Base-by-base conservation (phyloP, 1,140 invertebrate genomes). In the Apis cerana region DNA sequence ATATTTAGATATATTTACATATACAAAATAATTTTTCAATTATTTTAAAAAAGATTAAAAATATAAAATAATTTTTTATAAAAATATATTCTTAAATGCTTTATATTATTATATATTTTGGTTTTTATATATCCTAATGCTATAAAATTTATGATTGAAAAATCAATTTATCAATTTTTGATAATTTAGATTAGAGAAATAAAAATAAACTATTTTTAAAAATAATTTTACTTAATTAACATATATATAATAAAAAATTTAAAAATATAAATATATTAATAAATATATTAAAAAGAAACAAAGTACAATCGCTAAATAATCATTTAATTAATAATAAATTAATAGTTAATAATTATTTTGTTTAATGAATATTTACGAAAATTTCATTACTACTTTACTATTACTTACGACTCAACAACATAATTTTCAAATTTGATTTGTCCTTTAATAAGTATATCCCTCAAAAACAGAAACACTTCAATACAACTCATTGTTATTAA, bases 351-450 rank as follows among this genome's bases (percentile, higher is more conserved):
- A 43, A 43, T 43, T 43, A 43, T 7, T 43, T 43, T 43, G 0
- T 43, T 43, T 5, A 43, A 43, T 43, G 33, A 43, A 43, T 43
- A 43, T 43, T 50, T 43, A 17, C 9, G 33, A 10, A 1, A 33
- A 33, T 21, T 12, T 27, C 2, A 52, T 33, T 59, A 21, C 3
- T 59, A 33, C 27, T 27, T 1, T 27, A 27, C 27, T 4, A 15
- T 11, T 84, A 83, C 80, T 74, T 27, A 87, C 85, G 83, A 87
- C 71, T 59, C 59, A 48, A 83, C 17, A 27, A 58, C 64, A 15
- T 61, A 17, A 17, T 52, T 74, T 48, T 4, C 61, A 61, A 87
- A 10, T 27, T 65, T 61, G 0, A 11, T 58, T 58, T 76, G 43
- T 15, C 82, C 72, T 77, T 50, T 74, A 8, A 50, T 43, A 61